Base-by-base conservation (phyloP, 2,888 invertebrate species). In the Athalia cordata region DNA sequence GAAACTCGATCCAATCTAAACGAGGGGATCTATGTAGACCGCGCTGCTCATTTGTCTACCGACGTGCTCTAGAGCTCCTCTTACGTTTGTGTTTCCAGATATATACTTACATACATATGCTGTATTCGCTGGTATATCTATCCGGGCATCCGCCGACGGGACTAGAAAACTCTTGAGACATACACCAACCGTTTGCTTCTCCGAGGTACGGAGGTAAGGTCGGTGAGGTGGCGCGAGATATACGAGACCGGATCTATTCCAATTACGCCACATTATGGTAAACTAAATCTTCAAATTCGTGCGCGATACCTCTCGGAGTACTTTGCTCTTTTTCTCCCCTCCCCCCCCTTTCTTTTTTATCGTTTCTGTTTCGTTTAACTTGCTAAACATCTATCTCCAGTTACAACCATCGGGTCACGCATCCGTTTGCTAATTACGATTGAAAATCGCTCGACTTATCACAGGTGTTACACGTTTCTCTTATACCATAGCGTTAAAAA, bases 1-100 rank as follows among this genome's bases (percentile, higher is more conserved):
- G 89, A 89, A 89, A 89, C 87, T 87, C 87, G 88, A 89, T 87
- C 88, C 88, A 88, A 89, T 89, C 89, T 87, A 80, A 82, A 80
- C 86, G 82, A 83, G 84, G 85, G 85, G 86, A 89, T 89, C 89
- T 89, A 89, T 89, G 89, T 89, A 87, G 89, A 89, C 88, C 89
- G 89, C 83, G 85, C 85, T 82, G 85, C 89, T 87, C 89, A 89
- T 89, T 89, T 89, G 89, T 89, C 89, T 89, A 87, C 87, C 85
- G 84, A 75, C 75, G 75, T 75, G 62, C 62, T 75, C 62, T 50
- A 2, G 29, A 29, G 45, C 62, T 52, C 47, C 29, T 43, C 45
- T 59, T 59, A 50, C 72, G 72, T 72, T 72, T 72, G 72, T 72
- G 72, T 72, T 72, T 72, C 72, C 72, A 72, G 72, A 59, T 68